Conservation (phyloP, 2,888 invertebrate species). For the Andrena camellia region DNA sequence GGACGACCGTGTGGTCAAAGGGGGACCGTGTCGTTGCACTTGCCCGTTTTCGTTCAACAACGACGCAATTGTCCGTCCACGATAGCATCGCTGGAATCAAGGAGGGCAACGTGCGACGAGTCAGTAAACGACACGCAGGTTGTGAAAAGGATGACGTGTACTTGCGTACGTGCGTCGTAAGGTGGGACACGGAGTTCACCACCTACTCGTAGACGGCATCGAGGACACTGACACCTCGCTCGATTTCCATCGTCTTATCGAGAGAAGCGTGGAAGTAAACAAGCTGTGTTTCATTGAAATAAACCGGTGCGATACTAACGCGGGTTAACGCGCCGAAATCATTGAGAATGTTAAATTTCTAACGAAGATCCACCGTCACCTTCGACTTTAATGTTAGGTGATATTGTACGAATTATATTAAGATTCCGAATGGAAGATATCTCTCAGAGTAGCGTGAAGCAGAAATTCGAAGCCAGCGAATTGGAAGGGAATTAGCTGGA, state of each 20-base stretch:
- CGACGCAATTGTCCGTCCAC: constrained; percentile 24
- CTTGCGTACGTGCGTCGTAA: constrained; percentile 36
- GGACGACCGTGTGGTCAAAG: too few species aligned
- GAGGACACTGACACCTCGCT: constrained; percentile 42
- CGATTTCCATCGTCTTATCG: constrained; percentile 3
- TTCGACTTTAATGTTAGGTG: too few species aligned
- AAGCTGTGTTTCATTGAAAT: neutral
- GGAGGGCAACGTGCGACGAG: constrained; percentile 28
- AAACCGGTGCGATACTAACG: neutral
- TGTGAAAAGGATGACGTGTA: constrained; percentile 51
- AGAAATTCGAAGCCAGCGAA: neutral
- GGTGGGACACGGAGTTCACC: constrained; percentile 44
- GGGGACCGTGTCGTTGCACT: constrained; percentile 22
- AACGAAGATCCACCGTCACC: too few species aligned
- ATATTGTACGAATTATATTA: too few species aligned
- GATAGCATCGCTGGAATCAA: constrained; percentile 20
- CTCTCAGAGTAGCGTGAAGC: too few species aligned
- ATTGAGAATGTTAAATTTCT: too few species aligned
- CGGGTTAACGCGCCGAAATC: neutral
- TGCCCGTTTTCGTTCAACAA: constrained; percentile 30
- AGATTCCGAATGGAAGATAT: too few species aligned
- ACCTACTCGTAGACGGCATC: constrained; percentile 46
- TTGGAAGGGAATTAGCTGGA: neutral
- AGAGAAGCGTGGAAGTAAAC: neutral
- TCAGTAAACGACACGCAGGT: constrained; percentile 11